A percentile compares a stretch with the other conserved stretches of the same genome.
Evolutionary conservation across 2,797 vertebrate genomes (phyloP).

Genomic region (Rhinoraja longicauda): DNA sequence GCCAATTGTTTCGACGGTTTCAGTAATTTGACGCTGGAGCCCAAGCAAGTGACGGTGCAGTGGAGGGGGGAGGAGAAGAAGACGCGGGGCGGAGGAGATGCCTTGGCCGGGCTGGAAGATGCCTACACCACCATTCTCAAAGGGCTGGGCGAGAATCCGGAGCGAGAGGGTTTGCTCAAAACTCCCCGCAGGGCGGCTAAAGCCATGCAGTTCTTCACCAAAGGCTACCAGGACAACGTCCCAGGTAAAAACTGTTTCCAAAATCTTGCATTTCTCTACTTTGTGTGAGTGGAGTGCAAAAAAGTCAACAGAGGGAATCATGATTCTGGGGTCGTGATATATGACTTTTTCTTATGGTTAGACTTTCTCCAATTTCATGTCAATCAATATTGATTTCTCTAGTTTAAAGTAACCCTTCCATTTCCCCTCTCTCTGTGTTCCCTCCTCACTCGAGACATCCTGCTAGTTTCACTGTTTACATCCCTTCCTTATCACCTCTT

Average conservation of each 20-base stretch:
- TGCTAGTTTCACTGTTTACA: too few species aligned
- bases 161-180: conserved; percentile 66
- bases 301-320: too few species aligned
- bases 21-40: conserved; percentile 50
- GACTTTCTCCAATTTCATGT: too few species aligned
- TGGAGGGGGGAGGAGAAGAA: conserved; percentile 52
- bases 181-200: conserved; percentile 71
- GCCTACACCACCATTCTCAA: conserved; percentile 68
- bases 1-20: conserved; percentile 52
- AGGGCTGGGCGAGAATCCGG: conserved; percentile 67
- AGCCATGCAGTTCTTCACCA: conserved; percentile 77
- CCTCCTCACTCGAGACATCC: too few species aligned
- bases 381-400: too few species aligned
- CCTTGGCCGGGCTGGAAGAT: conserved; percentile 55
- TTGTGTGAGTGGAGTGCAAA: too few species aligned
- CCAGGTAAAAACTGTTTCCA: conserved; percentile 47
- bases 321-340: too few species aligned
- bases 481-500: too few species aligned
- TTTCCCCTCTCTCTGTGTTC: too few species aligned
- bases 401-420: too few species aligned
- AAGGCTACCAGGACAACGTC: conserved; percentile 70
- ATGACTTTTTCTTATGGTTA: too few species aligned
- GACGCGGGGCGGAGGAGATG: conserved; percentile 49
- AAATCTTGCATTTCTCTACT: too few species aligned
- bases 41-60: conserved; percentile 50